A percentile compares a stretch with the other conserved stretches of the same genome.
Evolutionary conservation across 2,797 vertebrate genomes (phyloP).

Genomic region (Phrynocephalus forsythii): DNA sequence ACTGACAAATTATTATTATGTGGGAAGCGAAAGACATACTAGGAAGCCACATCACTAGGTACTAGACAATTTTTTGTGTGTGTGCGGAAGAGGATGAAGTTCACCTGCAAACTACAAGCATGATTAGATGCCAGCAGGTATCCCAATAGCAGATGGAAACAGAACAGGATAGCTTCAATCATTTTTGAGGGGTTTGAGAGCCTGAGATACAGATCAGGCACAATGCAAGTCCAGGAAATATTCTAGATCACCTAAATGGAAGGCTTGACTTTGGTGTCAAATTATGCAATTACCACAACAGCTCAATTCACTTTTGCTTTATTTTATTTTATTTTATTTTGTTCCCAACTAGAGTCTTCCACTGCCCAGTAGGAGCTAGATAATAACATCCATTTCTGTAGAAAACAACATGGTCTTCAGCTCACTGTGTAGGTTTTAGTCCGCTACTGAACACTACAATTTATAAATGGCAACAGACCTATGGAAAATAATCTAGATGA

Average conservation of each 20-base stretch:
- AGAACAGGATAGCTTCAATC: slow-evolving; percentile 29
- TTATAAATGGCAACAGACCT: slow-evolving; percentile 52
- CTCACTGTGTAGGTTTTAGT: slow-evolving; percentile 52
- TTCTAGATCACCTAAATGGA: slow-evolving; percentile 38
- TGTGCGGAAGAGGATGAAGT: slow-evolving; percentile 23
- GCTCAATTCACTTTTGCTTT: slow-evolving; percentile 22
- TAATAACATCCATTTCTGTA: slow-evolving; percentile 63
- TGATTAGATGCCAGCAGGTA: slow-evolving; percentile 34
- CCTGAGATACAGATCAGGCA: slow-evolving; percentile 38
- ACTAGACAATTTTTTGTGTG: slow-evolving; percentile 50
- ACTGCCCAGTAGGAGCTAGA: slow-evolving; percentile 40
- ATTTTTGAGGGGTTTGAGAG: neutral
- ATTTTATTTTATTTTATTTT: slow-evolving; percentile 26
- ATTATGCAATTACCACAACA: slow-evolving; percentile 45
- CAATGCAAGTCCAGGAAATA: slow-evolving; percentile 40
- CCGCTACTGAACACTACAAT: slow-evolving; percentile 45
- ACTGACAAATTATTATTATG: slow-evolving; percentile 46
- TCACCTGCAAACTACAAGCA: slow-evolving; percentile 32
- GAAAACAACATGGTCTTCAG: slow-evolving; percentile 57
- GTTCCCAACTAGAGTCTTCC: slow-evolving; percentile 13
- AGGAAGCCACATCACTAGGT: slow-evolving; percentile 30
- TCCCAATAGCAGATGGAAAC: slow-evolving; percentile 16
- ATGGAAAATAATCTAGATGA: slow-evolving; percentile 54
- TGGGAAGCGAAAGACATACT: slow-evolving; percentile 51
- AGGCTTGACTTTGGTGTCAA: slow-evolving; percentile 43